Conservation (phyloP, 2,113 vertebrate species). For the Notechis scutatus region DNA sequence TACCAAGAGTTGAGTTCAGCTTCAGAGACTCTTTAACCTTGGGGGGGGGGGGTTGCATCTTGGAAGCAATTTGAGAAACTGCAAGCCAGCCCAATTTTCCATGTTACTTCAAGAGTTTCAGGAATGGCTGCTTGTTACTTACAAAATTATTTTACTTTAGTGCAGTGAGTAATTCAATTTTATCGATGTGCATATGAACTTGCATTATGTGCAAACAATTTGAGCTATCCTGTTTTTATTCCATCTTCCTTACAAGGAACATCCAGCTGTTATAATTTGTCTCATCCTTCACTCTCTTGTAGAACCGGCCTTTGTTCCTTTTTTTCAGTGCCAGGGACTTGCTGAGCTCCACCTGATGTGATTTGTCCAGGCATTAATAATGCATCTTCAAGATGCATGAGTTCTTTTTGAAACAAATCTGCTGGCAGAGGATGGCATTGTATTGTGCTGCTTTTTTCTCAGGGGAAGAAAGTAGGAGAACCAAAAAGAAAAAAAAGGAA, state of each 20-base stretch:
- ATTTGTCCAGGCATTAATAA: constrained; percentile 83
- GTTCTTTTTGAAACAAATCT: constrained; percentile 71
- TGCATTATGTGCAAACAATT: constrained; percentile 67
- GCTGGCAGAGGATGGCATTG: constrained; percentile 54
- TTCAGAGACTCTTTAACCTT: background rate
- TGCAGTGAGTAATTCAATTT: constrained; percentile 54
- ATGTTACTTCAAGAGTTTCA: constrained; percentile 61
- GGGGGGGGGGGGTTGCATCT: background rate
- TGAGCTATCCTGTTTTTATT: constrained; percentile 72
- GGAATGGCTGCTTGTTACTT: constrained; percentile 56
- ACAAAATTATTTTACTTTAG: constrained; percentile 60
- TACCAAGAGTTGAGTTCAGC: background rate
- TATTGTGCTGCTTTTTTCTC: constrained; percentile 30
- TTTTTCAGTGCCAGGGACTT: constrained; percentile 76
- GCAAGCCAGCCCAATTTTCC: constrained; percentile 59
- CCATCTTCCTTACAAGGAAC: constrained; percentile 72
- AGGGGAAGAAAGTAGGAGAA: constrained; percentile 33
- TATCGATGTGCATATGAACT: constrained; percentile 43
- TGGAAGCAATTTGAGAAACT: constrained; percentile 61
- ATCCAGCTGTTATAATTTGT: constrained; percentile 81
- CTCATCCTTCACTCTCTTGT: constrained; percentile 73
- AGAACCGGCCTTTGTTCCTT: constrained; percentile 78
- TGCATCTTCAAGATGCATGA: constrained; percentile 81
- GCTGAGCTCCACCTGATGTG: constrained; percentile 80
- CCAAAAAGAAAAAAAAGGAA: constrained; percentile 28